A percentile compares a stretch with the other conserved stretches of the same genome.
Conservation (phyloP, 2,113 vertebrate genomes). For the Triplophysa siluroides region DNA sequence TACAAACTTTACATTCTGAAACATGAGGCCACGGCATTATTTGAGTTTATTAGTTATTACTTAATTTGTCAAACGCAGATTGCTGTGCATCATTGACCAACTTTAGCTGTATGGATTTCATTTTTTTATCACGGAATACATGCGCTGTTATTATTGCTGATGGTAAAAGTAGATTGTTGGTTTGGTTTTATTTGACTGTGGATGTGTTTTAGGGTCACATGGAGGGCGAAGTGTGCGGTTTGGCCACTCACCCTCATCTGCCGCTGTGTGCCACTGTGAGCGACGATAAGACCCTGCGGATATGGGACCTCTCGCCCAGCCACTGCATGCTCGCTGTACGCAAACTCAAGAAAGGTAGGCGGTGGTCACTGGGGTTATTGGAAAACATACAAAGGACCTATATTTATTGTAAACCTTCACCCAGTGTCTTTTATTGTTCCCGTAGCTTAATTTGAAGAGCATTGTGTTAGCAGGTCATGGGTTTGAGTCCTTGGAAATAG, state of each 20-base stretch:
- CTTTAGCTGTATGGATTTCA: no score
- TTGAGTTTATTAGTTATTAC: not conserved
- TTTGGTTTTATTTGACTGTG: not conserved
- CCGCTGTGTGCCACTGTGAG: conserved; percentile 98
- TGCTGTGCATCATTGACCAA: no score
- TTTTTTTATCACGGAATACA: not conserved
- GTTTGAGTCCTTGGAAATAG: no score
- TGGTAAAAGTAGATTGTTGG: no score
- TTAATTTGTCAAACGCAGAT: not conserved
- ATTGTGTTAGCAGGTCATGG: no score
- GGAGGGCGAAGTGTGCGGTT: conserved; percentile 98
- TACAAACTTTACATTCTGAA: not conserved
- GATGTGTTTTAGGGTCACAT: conserved; percentile 86
- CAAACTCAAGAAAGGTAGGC: conserved; percentile 96
- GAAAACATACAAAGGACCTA: not conserved
- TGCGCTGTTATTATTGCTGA: no score
- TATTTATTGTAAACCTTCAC: not conserved
- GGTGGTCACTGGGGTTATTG: not conserved
- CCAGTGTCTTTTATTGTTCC: not conserved
- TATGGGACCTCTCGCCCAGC: conserved; percentile 99
- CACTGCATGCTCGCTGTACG: conserved; percentile 99
- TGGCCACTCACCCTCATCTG: conserved; percentile 95
- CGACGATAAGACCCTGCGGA: conserved; percentile 96
- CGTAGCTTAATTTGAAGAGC: no score
- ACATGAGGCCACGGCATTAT: not conserved